Conservation (phyloP, 2,113 vertebrate genomes). For the Pelecanoides urinatrix region DNA sequence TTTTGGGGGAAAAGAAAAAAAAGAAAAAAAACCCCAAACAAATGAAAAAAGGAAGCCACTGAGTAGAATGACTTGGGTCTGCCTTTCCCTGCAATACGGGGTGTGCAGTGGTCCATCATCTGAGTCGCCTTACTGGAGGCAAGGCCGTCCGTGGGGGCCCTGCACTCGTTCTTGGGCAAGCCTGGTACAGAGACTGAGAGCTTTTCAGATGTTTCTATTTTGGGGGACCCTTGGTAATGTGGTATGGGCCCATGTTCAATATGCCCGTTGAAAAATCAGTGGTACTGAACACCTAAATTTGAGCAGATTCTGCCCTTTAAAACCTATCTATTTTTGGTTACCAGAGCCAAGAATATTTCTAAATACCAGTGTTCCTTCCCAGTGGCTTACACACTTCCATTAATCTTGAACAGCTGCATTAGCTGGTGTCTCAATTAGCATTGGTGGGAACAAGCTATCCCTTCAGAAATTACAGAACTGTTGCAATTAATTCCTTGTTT, state of each 20-base stretch:
- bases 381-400: not conserved
- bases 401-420: slow-evolving; percentile 4
- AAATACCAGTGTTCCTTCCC: not conserved
- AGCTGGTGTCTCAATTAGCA: not conserved
- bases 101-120: not conserved
- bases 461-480: not conserved
- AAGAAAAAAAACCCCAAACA: not conserved
- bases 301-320: not conserved
- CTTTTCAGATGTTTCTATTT: not conserved
- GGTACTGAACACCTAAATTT: not conserved
- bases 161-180: not conserved
- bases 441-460: not conserved
- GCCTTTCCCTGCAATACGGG: not conserved
- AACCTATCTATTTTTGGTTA: not conserved
- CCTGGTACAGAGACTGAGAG: not conserved
- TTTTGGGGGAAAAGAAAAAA: too few species aligned
- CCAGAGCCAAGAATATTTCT: not conserved
- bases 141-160: not conserved
- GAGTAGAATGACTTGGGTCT: not conserved
- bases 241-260: not conserved
- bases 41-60: not conserved
- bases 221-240: not conserved
- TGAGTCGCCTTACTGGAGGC: not conserved
- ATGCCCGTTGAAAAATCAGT: not conserved
- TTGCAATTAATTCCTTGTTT: not conserved